Evolutionary conservation across 1,140 invertebrate species (phyloP).

Genomic region (Uloborus diversus): DNA sequence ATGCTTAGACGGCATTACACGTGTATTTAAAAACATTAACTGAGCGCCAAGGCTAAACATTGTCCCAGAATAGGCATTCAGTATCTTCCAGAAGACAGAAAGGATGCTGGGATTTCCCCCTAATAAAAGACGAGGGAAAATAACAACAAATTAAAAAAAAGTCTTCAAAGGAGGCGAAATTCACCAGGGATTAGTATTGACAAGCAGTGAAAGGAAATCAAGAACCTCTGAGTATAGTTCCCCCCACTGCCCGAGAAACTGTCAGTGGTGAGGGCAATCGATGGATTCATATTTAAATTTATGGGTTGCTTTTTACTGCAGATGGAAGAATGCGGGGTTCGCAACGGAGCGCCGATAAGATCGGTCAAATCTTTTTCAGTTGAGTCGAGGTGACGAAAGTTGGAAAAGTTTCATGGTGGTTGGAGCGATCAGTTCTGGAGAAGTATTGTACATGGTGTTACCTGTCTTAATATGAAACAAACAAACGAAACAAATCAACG

Average conservation of each 20-base stretch:
- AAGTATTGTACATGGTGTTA: too few relatives aligned
- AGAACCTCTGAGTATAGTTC: background rate
- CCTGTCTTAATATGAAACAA: too few relatives aligned
- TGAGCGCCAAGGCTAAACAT: slow-evolving; percentile 8
- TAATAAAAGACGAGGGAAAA: slow-evolving; percentile 7
- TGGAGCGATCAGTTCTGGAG: too few relatives aligned
- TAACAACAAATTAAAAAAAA: slow-evolving; percentile 13
- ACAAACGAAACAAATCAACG: too few relatives aligned
- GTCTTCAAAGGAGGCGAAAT: background rate
- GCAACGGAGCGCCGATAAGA: slow-evolving; percentile 23
- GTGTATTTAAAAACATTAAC: slow-evolving; percentile 26
- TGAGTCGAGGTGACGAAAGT: too few relatives aligned
- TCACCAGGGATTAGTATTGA: slow-evolving; percentile 23
- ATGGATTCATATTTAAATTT: slow-evolving; percentile 37
- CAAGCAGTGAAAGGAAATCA: slow-evolving; percentile 26
- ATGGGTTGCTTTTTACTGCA: background rate
- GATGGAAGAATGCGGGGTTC: slow-evolving; percentile 1
- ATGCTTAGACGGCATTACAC: slow-evolving; percentile 29
- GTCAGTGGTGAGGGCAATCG: background rate
- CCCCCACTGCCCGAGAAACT: slow-evolving; percentile 7
- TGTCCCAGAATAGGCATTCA: background rate
- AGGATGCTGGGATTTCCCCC: background rate
- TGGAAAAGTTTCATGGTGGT: too few relatives aligned
- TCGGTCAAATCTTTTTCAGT: slow-evolving; percentile 9
- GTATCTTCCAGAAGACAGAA: background rate